Conservation (phyloP, 1,140 invertebrate genomes). For the Dendrolimus kikuchii region DNA sequence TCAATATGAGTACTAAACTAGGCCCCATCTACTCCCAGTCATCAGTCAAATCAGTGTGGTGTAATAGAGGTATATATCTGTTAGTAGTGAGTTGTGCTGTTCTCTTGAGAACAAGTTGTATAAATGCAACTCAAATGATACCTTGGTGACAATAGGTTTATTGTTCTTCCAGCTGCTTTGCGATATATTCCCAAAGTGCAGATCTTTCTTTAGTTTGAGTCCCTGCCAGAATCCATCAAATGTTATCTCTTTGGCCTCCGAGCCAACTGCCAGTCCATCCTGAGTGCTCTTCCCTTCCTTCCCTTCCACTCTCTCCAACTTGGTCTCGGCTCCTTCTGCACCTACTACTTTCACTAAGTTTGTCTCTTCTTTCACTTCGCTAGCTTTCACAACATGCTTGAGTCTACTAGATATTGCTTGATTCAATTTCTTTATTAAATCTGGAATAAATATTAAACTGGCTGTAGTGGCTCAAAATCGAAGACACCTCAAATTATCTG, state of each 20-base stretch:
- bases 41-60: no score
- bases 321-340: neutral
- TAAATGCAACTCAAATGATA: constrained; percentile 15
- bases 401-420: constrained; percentile 30
- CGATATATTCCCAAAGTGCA: constrained; percentile 59
- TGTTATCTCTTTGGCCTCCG: constrained; percentile 49
- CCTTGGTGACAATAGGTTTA: constrained; percentile 55
- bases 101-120: no score
- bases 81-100: no score
- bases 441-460: constrained; percentile 31
- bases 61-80: no score
- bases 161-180: constrained; percentile 54
- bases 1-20: no score
- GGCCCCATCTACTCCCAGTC: no score
- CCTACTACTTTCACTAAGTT: constrained; percentile 7
- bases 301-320: constrained; percentile 34
- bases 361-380: constrained; percentile 6
- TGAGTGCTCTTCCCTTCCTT: constrained; percentile 12
- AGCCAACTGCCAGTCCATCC: constrained; percentile 29
- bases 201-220: constrained; percentile 54
- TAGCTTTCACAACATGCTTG: constrained; percentile 21
- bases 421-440: constrained; percentile 50
- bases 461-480: neutral
- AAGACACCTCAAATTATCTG: no score
- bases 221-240: constrained; percentile 53